Evolutionary conservation across 2,888 invertebrate species (phyloP).

Genomic region (Brenthis daphne): DNA sequence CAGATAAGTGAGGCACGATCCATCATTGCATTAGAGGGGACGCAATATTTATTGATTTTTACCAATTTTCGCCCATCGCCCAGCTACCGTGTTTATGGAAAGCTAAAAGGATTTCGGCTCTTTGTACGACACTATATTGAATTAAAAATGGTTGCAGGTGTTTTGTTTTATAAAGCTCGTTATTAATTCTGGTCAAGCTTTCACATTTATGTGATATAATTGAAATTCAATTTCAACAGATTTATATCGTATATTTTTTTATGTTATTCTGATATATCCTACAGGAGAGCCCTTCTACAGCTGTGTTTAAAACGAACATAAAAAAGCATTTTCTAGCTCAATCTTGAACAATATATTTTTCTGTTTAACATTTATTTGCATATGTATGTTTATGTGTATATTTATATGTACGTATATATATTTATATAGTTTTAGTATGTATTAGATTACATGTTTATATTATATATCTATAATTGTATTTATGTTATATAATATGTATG

Average conservation of each 20-base stretch:
- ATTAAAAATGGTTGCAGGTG: constrained; percentile 29
- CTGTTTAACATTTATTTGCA: no score
- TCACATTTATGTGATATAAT: background rate
- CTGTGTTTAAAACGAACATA: no score
- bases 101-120: constrained; percentile 39
- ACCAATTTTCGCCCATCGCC: constrained; percentile 52
- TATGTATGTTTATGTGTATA: no score
- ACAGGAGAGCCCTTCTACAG: no score
- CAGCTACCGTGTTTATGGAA: constrained; percentile 38
- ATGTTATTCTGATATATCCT: no score
- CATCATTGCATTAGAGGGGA: constrained; percentile 75
- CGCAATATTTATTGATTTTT: constrained; percentile 70
- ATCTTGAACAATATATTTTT: no score
- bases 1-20: constrained; percentile 69
- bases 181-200: constrained; percentile 1
- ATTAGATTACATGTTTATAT: no score
- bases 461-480: no score
- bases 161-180: constrained; percentile 23
- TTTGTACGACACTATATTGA: constrained; percentile 35
- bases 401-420: no score
- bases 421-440: no score
- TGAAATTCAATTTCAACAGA: background rate
- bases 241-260: background rate
- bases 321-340: no score
- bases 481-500: no score